Base-by-base conservation (phyloP, 2,113 vertebrate genomes). In the Chaetura pelagica region DNA sequence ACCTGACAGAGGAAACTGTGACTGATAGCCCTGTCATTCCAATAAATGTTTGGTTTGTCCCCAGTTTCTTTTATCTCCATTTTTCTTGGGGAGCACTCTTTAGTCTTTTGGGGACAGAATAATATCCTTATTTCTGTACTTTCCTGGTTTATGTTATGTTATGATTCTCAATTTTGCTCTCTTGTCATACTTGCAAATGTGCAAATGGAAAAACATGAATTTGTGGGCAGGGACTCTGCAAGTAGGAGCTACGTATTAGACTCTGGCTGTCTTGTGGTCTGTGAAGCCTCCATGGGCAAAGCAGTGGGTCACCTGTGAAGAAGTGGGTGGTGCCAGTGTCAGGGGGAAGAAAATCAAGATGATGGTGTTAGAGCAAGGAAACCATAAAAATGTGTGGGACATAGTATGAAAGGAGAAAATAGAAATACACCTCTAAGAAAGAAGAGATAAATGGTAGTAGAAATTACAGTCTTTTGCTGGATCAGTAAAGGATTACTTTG, bases 241-340 rank as follows among this genome's bases (percentile, higher is more conserved):
- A 1, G 3, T 29, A 74, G 64, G 46, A 48, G 55, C n/a, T 24
- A 2, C 0, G 0, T 34, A 10, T 46, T 26, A 59, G 48, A 16
- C 19, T 38, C 49, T 34, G 61, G 19, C 55, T 87, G 35, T 30
- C 24, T 55, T 57, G 62, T 62, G 87, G 44, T 84, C 78, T 87
- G 34, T 64, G 71, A 84, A 91, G 32, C 51, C 26, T 46, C 29
- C 84, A 63, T 15, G 42, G 35, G 63, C 34, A 84, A 54, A 83
- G 40, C 59, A 66, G 46, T 23, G 55, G 58, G 68, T 40, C 8
- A 67, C 21, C 32, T 72, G 82, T 11, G 73, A 91, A 69, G 42
- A 59, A 38, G 40, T 10, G 15, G 32, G 26, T 63, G 32, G 42
- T 55, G 46, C 14, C 23, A 42, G 3, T 3, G 4, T 7, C n/a